These are phyloP conservation scores for Poicephalus gulielmi DNA, from an alignment of 2,113 vertebrate species.

Conservation along the genomic window DNA sequence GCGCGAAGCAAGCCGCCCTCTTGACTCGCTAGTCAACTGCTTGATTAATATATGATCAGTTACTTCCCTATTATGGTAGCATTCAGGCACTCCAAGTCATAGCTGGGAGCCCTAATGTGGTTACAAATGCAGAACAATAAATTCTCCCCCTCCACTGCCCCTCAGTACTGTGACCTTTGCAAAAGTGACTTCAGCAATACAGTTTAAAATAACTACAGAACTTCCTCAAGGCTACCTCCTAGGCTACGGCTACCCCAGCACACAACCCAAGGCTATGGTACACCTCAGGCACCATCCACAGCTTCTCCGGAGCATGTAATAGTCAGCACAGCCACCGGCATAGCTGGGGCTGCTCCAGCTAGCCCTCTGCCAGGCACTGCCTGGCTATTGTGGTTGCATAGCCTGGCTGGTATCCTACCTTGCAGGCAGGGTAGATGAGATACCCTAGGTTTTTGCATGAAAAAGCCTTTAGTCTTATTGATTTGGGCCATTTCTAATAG, in stretches of 20 bases:
- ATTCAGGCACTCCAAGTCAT: background rate
- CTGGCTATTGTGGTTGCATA: background rate
- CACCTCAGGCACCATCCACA: background rate
- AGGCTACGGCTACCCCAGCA: background rate
- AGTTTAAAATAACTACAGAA: background rate
- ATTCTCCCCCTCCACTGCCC: background rate
- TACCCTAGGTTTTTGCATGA: background rate
- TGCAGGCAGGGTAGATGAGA: background rate
- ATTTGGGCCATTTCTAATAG: background rate
- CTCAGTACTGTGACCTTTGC: conserved; percentile 17
- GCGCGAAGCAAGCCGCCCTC: background rate
- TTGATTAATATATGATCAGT: conserved; percentile 56
- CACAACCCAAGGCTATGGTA: background rate
- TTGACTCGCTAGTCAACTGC: background rate
- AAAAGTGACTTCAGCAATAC: background rate
- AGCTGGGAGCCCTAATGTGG: conserved; percentile 32
- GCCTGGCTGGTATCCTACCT: background rate
- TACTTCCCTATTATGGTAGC: conserved; percentile 55
- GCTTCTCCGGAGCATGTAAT: background rate
- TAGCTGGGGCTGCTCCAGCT: background rate
- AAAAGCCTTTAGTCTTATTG: background rate
- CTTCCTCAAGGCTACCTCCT: background rate
- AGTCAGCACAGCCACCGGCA: accelerated
- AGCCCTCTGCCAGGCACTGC: background rate
- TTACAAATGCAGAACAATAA: conserved; percentile 31